Base-by-base conservation (phyloP, 2,113 vertebrate species). In the Sinocyclocheilus rhinocerous region DNA sequence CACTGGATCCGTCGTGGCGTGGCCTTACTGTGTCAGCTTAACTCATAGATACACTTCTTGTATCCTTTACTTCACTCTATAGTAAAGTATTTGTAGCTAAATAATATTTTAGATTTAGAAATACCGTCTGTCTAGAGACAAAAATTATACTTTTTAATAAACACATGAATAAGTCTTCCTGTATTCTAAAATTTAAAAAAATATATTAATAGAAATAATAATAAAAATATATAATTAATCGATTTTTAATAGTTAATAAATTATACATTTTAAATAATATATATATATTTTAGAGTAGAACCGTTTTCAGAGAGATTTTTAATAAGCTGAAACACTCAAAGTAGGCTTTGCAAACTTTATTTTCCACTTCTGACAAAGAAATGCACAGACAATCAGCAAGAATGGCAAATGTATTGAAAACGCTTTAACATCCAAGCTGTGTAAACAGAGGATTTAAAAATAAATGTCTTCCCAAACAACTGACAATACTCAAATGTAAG, bases 1-100 rank as follows among this genome's bases (percentile, higher is more conserved):
- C 96, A 97, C 93, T 97, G 97, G 96, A 95, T 97, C 77, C 92
- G 95, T 5, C 91, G 95, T 3, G 96, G 97, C 0, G 96, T 97
- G 2, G 96, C 96, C 0, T 87, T 98, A 70, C 75, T 97, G 1
- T 97, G 96, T 81, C 97, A 98, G 77, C 96, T 98, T 16, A 96
- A 91, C 87, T 94, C 95, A 0, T 97, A 93, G 89, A n/a, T 16
- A 33, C 20, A 11, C 57, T 55, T 77, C 48, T 77, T 10, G 75
- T 75, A 20, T 55, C 45, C 75, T 77, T 76, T 50, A 55, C 12
- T 50, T 76, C 0, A 76, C 13, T n/a, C 15, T 29, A 52, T 24
- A 76, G n/a, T 18, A 12, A 76, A 76, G 6, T 16, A 48, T 26
- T n/a, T 26, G n/a, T 76, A 48, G 12, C 11, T 4, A 76, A 72